Evolutionary conservation across 2,888 invertebrate genomes (phyloP).

Genomic region (Electrophaes corylata): DNA sequence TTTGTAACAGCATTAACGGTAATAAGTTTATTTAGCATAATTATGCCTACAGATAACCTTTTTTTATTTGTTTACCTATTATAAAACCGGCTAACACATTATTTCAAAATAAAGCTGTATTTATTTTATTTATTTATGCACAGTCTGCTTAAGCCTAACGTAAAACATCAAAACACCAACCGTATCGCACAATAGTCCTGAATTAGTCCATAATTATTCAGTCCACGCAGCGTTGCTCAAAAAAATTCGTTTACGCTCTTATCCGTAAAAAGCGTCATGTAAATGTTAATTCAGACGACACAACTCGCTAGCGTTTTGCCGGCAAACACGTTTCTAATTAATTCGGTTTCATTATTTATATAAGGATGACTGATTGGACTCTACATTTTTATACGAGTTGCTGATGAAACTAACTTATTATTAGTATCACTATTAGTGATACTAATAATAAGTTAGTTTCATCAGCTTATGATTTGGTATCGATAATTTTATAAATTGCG

Average conservation of each 20-base stretch:
- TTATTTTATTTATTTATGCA: background rate
- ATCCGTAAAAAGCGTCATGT: conserved; percentile 47
- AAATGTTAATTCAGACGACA: conserved; percentile 48
- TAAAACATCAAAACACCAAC: conserved; percentile 3
- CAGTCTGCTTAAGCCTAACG: background rate
- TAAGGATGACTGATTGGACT: conserved; percentile 11
- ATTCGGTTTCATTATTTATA: conserved; percentile 51
- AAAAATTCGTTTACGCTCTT: conserved; percentile 46
- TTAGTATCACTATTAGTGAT: too few species aligned
- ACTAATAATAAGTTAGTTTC: too few species aligned
- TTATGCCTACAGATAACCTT: too few species aligned
- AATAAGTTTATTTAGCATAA: too few species aligned
- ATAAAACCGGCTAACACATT: too few species aligned
- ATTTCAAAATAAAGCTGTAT: too few species aligned
- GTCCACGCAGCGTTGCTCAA: conserved; percentile 17
- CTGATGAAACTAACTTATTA: too few species aligned
- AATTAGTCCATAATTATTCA: conserved; percentile 21
- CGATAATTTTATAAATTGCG: too few species aligned
- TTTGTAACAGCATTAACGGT: too few species aligned
- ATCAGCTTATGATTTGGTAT: too few species aligned
- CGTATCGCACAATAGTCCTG: conserved; percentile 10
- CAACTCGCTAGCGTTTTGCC: conserved; percentile 41
- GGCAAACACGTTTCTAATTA: conserved; percentile 58
- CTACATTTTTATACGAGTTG: too few species aligned
- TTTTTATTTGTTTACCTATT: too few species aligned